Base-by-base conservation (phyloP, 2,797 vertebrate genomes). In the Psittacula echo region DNA sequence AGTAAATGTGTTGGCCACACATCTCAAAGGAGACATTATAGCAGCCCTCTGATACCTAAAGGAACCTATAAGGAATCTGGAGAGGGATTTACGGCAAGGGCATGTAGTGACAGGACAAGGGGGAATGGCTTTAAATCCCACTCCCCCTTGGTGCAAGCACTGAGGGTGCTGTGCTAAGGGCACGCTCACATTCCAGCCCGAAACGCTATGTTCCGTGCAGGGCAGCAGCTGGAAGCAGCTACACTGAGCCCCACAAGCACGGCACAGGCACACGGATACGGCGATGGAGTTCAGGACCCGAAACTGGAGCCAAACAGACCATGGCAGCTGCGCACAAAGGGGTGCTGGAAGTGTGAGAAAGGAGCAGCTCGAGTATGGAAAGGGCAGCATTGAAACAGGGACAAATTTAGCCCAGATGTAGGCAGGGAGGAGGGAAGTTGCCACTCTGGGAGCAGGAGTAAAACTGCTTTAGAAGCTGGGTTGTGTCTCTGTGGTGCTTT, bases 341-440 rank as follows among this genome's bases (percentile, higher is more conserved):
- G 64, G 13, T 30, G 87, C 65, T 87, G 93, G 83, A 93, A 53
- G 90, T 17, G 44, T 93, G 93, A 85, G 90, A 80, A 81, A 68
- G 0, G 29, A 93, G 93, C 83, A 34, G 81, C 66, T 61, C 4
- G 50, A 10, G 0, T 3, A 27, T 7, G 13, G 58, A 29, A 66
- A 80, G 88, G 92, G 79, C 79, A 85, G 80, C 34, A 1, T 18
- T 11, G 70, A 50, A 44, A 76, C 79, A 32, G 85, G 11, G 93
- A 91, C 75, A 51, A 85, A 88, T 94, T 88, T 85, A 91, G 89
- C 89, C 92, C 71, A 45, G 70, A 53, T 42, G 75, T 26, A 91
- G 80, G 53, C 1, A 0, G 60, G 79, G 21, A 79, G 68, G 73
- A 39, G n/a, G 54, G n/a, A 74, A 87, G 78, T 2, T 21, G 17